phyloP scores from a whole-genome alignment of 2,888 invertebrate species.

The Tachina fera region DNA sequence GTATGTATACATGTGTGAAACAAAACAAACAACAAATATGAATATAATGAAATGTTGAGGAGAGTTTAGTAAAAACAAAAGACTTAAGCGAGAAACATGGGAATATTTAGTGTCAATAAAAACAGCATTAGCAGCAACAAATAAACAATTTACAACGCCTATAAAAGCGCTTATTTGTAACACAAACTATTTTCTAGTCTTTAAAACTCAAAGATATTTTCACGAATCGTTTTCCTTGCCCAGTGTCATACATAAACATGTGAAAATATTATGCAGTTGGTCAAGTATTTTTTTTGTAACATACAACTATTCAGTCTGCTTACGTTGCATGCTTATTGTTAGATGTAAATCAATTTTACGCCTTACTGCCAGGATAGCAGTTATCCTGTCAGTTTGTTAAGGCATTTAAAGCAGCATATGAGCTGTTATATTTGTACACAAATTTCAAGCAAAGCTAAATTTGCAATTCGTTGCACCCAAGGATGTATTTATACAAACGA shows the following conservation, averaged over 20 bases:
- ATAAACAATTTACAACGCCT: constrained; percentile 59
- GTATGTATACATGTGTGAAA: not conserved
- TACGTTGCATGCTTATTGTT: constrained; percentile 31
- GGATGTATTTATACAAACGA: not conserved
- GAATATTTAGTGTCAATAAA: constrained; percentile 32
- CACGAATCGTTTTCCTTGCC: not conserved
- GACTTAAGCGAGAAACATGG: constrained; percentile 51
- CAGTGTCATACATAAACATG: constrained; percentile 45
- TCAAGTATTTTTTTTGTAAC: not conserved
- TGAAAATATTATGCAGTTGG: constrained; percentile 38
- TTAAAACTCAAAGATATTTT: not conserved
- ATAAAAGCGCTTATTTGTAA: constrained; percentile 52
- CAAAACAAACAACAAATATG: not conserved
- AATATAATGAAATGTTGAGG: not conserved
- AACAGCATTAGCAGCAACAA: constrained; percentile 7
- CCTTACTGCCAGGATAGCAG: constrained; percentile 32
- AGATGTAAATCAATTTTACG: constrained; percentile 67
- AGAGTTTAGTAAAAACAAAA: constrained; percentile 47
- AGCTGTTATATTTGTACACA: constrained; percentile 74
- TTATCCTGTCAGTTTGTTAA: constrained; percentile 3
- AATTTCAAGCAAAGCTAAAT: constrained; percentile 44
- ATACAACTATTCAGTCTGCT: constrained; percentile 26
- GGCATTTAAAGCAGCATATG: constrained; percentile 54
- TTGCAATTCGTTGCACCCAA: constrained; percentile 47
- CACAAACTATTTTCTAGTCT: constrained; percentile 8